phyloP scores from a whole-genome alignment of 1,140 invertebrate genomes.

The Nebria ingens region DNA sequence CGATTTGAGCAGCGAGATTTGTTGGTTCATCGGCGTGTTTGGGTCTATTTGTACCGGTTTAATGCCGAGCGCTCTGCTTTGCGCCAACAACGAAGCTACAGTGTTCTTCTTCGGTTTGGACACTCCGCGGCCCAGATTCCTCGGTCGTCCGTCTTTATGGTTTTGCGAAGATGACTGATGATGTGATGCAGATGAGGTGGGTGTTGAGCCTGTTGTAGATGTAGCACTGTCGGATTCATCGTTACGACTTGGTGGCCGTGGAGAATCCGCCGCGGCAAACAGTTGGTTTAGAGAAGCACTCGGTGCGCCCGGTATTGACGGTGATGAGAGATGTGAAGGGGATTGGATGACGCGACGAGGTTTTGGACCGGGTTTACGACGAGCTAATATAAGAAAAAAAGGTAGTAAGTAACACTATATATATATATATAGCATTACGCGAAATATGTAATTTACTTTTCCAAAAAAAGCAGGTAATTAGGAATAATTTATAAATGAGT shows the following conservation, averaged over 20 bases:
- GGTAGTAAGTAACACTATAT: background rate
- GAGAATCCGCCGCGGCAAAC: slow-evolving; percentile 45
- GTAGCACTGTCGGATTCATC: slow-evolving; percentile 43
- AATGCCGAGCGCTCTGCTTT: slow-evolving; percentile 63
- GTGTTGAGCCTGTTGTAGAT: slow-evolving; percentile 42
- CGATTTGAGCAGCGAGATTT: slow-evolving; percentile 47
- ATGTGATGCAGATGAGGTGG: slow-evolving; percentile 16
- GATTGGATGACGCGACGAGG: slow-evolving; percentile 53
- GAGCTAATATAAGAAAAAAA: too few species aligned
- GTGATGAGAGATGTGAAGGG: slow-evolving; percentile 31
- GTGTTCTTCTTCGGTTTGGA: slow-evolving; percentile 87
- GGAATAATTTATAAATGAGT: too few species aligned
- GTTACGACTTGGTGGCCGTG: slow-evolving; percentile 41
- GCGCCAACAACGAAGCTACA: slow-evolving; percentile 73
- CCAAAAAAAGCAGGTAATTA: too few species aligned
- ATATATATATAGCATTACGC: background rate
- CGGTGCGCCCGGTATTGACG: slow-evolving; percentile 33
- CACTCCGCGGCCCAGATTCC: slow-evolving; percentile 71
- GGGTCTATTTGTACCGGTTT: slow-evolving; percentile 49
- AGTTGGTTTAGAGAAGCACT: slow-evolving; percentile 42
- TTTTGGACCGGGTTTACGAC: slow-evolving; percentile 61
- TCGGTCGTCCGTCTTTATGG: slow-evolving; percentile 60
- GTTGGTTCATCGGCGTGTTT: slow-evolving; percentile 44
- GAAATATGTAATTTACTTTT: background rate
- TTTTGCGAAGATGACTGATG: slow-evolving; percentile 29